Conservation (phyloP, 2,888 invertebrate species). For the Pachliopta kotzebuea region DNA sequence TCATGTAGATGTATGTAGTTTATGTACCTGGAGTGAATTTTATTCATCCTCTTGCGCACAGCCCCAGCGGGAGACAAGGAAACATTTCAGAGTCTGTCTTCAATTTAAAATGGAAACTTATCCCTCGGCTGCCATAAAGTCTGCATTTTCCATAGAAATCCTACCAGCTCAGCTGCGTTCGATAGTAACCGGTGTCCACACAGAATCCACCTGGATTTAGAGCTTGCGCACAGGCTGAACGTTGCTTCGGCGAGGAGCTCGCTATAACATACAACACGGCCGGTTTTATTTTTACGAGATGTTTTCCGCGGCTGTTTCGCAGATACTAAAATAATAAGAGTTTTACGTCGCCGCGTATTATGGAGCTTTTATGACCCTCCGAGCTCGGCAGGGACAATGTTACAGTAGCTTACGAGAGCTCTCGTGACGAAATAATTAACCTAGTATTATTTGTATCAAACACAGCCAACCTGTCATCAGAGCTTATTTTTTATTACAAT, state of each 20-base stretch:
- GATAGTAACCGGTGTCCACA: constrained; percentile 73
- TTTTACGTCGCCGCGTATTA: constrained; percentile 76
- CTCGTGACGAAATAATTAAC: constrained; percentile 78
- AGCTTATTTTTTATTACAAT: constrained; percentile 7
- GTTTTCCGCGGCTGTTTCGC: constrained; percentile 74
- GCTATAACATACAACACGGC: constrained; percentile 68
- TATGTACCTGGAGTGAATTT: constrained; percentile 67
- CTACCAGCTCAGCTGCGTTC: constrained; percentile 64
- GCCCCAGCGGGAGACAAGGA: constrained; percentile 68
- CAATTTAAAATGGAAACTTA: constrained; percentile 79
- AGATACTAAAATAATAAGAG: constrained; percentile 80
- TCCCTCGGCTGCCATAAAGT: constrained; percentile 78
- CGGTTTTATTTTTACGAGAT: constrained; percentile 78
- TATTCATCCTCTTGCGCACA: constrained; percentile 61
- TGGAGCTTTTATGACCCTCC: constrained; percentile 73
- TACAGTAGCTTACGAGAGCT: constrained; percentile 74
- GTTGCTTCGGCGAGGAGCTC: constrained; percentile 50
- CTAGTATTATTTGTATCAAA: constrained; percentile 67
- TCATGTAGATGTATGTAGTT: constrained; percentile 70
- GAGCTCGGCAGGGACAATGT: constrained; percentile 72
- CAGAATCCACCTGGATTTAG: constrained; percentile 74
- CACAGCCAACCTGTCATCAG: constrained; percentile 39
- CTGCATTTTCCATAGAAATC: constrained; percentile 78
- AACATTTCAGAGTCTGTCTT: constrained; percentile 75
- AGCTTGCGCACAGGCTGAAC: constrained; percentile 57